Base-by-base conservation (phyloP, 1,140 invertebrate genomes). In the Conus betulinus region DNA sequence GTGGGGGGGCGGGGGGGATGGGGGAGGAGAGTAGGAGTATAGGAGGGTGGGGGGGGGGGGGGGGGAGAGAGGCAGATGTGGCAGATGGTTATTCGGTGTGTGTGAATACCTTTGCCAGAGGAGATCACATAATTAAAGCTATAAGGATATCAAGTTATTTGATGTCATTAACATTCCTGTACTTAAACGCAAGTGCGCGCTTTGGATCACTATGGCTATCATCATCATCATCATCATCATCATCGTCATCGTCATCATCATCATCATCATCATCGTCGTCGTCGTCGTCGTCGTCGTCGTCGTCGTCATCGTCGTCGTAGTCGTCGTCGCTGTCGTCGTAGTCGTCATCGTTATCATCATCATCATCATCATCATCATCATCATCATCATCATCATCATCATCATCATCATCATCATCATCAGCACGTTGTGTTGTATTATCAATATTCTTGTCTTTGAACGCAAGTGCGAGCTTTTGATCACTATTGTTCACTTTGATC, bases 191-290 rank as follows among this genome's bases (percentile, higher is more conserved):
- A 39, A 39, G 39, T 39, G 39, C 39, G 39, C 39, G 39, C 39
- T 39, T 39, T 39, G 0, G 15, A 85, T 85, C 60, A 63, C 15
- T 85, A 85, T 85, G 1, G 60, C 8, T 39, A 84, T 52, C n/a
- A 51, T 51, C 53, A 84, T n/a, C 17, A 53, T 51, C 27, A 53
- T 53, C 17, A 51, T 84, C 53, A 39, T 20, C 63, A 86, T 55
- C 57, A 71, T 25, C 82, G 85, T 85, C 60, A 88, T 55, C 84
- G 86, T 88, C 82, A 88, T 85, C 82, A 85, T 85, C 57, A 88
- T 88, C 67, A 88, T 88, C 82, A 88, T 86, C 83, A 89, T 76
- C 88, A 86, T 85, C 82, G 67, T 88, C 88, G 63, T 76, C 63
- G 76, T 89, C 60, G 78, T 86, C 67, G 60, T 86, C 88, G 63